Conservation (phyloP, 2,888 invertebrate species). For the Girardia tigrina region DNA sequence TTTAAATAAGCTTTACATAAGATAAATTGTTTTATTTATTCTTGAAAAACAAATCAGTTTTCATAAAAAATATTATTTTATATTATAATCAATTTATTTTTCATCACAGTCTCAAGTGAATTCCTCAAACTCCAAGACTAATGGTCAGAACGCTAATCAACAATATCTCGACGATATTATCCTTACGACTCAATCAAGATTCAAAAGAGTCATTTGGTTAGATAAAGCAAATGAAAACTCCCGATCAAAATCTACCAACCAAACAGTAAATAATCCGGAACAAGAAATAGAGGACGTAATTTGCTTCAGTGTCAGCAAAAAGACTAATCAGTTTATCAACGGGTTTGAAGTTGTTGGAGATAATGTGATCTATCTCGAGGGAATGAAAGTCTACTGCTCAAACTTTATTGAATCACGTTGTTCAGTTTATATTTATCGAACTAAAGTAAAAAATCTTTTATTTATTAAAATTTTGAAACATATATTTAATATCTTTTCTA, state of each 20-base stretch:
- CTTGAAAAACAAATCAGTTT: too few relatives aligned
- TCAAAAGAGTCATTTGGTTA: constrained; percentile 17
- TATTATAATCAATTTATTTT: too few relatives aligned
- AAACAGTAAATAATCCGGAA: not conserved
- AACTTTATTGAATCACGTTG: not conserved
- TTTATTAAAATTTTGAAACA: not conserved
- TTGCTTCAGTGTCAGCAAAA: not conserved
- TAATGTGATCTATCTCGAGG: constrained; percentile 11
- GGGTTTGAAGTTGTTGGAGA: constrained; percentile 1
- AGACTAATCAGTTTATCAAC: not conserved
- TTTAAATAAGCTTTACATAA: too few relatives aligned
- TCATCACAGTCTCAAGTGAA: not conserved
- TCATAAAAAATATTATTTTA: too few relatives aligned
- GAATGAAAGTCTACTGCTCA: constrained; percentile 16
- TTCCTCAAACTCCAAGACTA: not conserved
- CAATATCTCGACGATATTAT: not conserved
- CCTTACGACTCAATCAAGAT: not conserved
- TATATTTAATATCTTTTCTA: not conserved
- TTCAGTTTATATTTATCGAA: not conserved
- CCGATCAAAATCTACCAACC: not conserved
- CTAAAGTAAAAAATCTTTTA: not conserved
- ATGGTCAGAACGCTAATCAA: not conserved
- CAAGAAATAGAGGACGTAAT: constrained; percentile 8
- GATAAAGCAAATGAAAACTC: not conserved
- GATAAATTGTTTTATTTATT: too few relatives aligned